phyloP scores from a whole-genome alignment of 2,113 vertebrate genomes.

The Cathartes aura region DNA sequence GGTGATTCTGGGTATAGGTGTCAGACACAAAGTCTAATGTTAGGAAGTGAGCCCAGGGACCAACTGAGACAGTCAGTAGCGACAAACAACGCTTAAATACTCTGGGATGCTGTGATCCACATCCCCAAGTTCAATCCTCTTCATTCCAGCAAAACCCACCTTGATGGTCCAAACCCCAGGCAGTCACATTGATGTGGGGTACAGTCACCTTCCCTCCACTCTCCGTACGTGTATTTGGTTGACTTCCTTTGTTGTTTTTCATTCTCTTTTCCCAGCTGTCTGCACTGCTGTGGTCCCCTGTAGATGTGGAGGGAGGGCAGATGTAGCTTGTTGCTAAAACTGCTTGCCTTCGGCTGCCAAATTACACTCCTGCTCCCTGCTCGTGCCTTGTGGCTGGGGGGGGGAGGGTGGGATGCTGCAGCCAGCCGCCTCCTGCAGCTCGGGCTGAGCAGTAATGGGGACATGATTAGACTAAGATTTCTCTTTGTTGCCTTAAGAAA shows the following conservation, averaged over 20 bases:
- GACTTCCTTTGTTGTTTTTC: background rate
- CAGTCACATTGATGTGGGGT: background rate
- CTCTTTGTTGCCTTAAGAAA: background rate
- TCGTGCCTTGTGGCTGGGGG: rapidly evolving
- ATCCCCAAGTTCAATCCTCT: background rate
- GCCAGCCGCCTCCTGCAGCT: background rate
- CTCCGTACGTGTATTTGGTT: rapidly evolving
- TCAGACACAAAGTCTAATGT: background rate
- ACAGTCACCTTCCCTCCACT: background rate
- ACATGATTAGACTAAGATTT: background rate
- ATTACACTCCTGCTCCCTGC: background rate
- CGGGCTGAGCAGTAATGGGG: background rate
- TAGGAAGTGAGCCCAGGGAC: background rate
- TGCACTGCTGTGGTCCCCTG: background rate
- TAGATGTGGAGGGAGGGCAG: background rate
- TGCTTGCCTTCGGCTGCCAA: background rate
- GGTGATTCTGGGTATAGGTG: background rate
- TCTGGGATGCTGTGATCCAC: background rate
- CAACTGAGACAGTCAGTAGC: background rate
- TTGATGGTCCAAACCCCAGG: background rate
- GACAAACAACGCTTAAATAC: background rate
- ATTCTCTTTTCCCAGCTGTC: background rate
- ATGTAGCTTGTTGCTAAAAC: background rate
- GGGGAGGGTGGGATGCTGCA: background rate
- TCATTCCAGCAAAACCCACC: background rate